Conservation (phyloP, 2,113 vertebrate species). For the Poecilia latipinna region DNA sequence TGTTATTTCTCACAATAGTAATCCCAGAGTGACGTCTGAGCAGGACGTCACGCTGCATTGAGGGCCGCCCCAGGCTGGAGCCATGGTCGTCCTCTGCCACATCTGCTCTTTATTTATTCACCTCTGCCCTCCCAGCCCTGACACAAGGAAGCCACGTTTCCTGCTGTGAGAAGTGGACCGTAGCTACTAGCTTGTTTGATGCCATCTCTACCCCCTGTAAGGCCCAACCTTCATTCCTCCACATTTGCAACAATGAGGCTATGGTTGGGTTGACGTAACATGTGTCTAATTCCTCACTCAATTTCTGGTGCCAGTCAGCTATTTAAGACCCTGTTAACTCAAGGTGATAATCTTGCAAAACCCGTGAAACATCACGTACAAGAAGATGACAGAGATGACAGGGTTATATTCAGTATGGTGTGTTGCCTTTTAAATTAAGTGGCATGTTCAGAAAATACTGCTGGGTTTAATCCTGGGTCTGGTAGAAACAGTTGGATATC, state of each 20-base stretch:
- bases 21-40: slow-evolving; percentile 11
- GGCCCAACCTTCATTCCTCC: slow-evolving; percentile 26
- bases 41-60: slow-evolving; percentile 53
- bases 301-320: slow-evolving; percentile 63
- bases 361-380: slow-evolving; percentile 50
- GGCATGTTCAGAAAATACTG: no score
- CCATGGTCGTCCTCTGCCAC: slow-evolving; percentile 43
- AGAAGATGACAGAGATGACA: slow-evolving; percentile 26
- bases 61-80: slow-evolving; percentile 55
- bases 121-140: slow-evolving; percentile 54
- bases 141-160: slow-evolving; percentile 69
- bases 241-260: neutral
- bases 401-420: slow-evolving; percentile 7
- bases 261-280: slow-evolving; percentile 38
- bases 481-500: neutral
- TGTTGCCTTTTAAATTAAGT: neutral
- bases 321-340: slow-evolving; percentile 65
- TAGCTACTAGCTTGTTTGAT: slow-evolving; percentile 58
- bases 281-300: slow-evolving; percentile 68
- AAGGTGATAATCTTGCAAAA: slow-evolving; percentile 60
- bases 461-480: no score
- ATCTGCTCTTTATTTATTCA: slow-evolving; percentile 63
- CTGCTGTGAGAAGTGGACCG: slow-evolving; percentile 48
- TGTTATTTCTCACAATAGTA: slow-evolving; percentile 50
- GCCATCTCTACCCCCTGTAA: slow-evolving; percentile 33